phyloP scores from a whole-genome alignment of 2,888 invertebrate species.

The Lasioglossum pauxillum region DNA sequence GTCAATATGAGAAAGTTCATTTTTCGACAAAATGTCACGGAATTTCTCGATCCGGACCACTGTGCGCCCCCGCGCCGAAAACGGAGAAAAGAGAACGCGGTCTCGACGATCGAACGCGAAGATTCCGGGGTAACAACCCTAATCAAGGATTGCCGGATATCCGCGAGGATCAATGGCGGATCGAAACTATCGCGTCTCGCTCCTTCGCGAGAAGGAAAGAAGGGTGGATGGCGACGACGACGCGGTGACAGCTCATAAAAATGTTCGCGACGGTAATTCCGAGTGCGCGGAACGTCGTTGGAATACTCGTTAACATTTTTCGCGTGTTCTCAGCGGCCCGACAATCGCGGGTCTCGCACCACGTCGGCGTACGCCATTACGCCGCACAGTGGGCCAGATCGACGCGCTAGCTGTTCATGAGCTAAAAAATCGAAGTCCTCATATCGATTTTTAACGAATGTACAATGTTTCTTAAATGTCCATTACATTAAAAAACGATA shows the following conservation, averaged over 20 bases:
- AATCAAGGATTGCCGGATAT: not conserved
- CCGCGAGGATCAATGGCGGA: not conserved
- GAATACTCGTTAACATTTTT: slow-evolving; percentile 18
- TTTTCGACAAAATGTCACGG: too few species aligned
- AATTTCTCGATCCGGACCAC: too few species aligned
- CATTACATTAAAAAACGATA: too few species aligned
- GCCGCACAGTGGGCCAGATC: too few species aligned
- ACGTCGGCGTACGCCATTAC: not conserved
- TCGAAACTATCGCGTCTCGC: not conserved
- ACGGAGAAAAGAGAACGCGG: not conserved
- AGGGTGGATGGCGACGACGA: not conserved
- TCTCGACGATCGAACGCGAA: not conserved
- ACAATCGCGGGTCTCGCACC: not conserved
- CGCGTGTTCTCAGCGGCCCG: not conserved
- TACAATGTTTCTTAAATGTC: too few species aligned
- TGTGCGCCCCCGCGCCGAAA: not conserved
- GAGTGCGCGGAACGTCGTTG: slow-evolving; percentile 4
- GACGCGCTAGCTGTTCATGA: too few species aligned
- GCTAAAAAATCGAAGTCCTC: too few species aligned
- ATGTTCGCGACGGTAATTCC: slow-evolving; percentile 40
- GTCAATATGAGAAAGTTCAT: too few species aligned
- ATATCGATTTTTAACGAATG: too few species aligned
- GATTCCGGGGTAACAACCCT: not conserved
- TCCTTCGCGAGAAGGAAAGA: not conserved
- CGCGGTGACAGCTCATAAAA: slow-evolving; percentile 26